Evolutionary conservation across 2,888 invertebrate species (phyloP).

Genomic region (Pollenia griseotomentosa): DNA sequence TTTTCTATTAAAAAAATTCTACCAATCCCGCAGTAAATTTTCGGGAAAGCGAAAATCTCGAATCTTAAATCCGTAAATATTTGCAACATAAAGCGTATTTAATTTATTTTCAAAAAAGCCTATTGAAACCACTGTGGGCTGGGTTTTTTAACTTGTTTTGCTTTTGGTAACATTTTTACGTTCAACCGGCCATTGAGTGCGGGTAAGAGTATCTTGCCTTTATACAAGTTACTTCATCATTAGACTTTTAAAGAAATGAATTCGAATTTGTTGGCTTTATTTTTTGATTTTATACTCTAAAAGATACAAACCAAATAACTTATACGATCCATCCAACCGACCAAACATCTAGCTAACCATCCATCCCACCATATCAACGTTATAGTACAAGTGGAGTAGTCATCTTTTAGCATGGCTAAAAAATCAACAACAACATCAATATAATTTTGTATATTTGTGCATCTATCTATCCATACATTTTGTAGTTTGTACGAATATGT

Average conservation of each 20-base stretch:
- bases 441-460: neutral
- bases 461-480: neutral
- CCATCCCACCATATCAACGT: constrained; percentile 51
- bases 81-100: too few species aligned
- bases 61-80: too few species aligned
- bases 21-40: too few species aligned
- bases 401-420: constrained; percentile 54
- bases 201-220: constrained; percentile 44
- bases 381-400: constrained; percentile 43
- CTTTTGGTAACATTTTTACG: constrained; percentile 1
- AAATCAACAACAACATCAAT: constrained; percentile 18
- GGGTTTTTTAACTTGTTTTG: constrained; percentile 31
- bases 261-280: constrained; percentile 46
- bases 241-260: constrained; percentile 65
- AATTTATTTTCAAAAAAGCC: too few species aligned
- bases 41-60: too few species aligned
- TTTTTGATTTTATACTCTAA: constrained; percentile 49
- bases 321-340: constrained; percentile 44
- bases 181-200: constrained; percentile 25
- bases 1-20: too few species aligned
- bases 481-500: constrained; percentile 16
- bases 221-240: constrained; percentile 69
- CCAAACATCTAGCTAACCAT: constrained; percentile 51
- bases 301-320: constrained; percentile 54
- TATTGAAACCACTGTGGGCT: neutral